Evolutionary conservation across 35 echinoderm and acorn worm genomes (phyloP), one percentile per base, ranked within the genome.

Genomic region (Lytechinus variegatus): DNA sequence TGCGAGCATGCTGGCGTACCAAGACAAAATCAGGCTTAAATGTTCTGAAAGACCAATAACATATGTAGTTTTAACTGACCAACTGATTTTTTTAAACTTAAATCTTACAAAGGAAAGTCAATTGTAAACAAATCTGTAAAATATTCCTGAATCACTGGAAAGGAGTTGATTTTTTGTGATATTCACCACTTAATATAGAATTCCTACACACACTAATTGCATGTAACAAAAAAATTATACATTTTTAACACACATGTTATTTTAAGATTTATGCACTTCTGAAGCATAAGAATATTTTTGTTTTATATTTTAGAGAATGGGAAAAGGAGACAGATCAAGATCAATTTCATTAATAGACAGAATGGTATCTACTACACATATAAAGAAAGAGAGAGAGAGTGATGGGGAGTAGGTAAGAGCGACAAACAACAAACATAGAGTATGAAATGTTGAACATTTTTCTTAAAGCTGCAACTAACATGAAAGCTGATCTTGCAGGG

Each of bases 21-120:
- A 99, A 95, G 51, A 99, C 98, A 96, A 97, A 99, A 61, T 99
- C 98, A 5, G 98, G 98, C 66, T 97, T 97, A 92, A 99, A 99
- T 21, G 98, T 97, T 56, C 98, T 99, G 55, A 90, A 90, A 90
- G 87, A 51, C 9, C 88, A 90, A 21, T 2, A 90, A 90, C 0
- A 90, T 14, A 90, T 44, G 52, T 52, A 33, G 1, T 79, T 79
- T 79, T 79, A 4, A 24, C 21, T 24, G 19, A 6, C 2, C 14
- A 14, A n/a, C n/a, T 79, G 16, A 58, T 58, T 58, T 58, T 58
- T 5, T 58, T 58, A 2, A 44, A 44, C 33, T 44, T 44, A 44
- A 44, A 44, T 44, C 33, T 44, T 44, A 44, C 0, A 44, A 44
- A 44, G 33, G 33, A 44, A 44, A 44, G 33, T 44, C 33, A 44